Base-by-base conservation (phyloP, 1,140 invertebrate species). In the Caenorhabditis inopinata region DNA sequence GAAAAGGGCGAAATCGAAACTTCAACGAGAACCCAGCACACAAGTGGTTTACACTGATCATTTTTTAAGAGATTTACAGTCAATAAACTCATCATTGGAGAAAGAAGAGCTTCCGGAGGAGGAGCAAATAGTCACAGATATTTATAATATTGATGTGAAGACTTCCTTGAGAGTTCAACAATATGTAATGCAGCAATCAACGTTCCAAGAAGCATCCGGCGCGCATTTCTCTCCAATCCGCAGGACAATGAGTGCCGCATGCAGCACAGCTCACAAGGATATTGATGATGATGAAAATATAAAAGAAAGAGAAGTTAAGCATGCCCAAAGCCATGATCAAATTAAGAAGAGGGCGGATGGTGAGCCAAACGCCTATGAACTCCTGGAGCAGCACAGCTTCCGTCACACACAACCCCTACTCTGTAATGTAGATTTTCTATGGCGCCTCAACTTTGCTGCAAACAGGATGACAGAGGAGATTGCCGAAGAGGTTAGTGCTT, bases 391-490 rank as follows among this genome's bases (percentile, higher is more conserved):
- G 25, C 75, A 81, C 35, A 82, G 80, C 45, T 83, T 73, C 62
- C 84, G 46, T 35, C 62, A 74, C 18, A 76, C 81, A 42, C 51
- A 74, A 77, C 48, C 75, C 9, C 80, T 81, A 18, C 68, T 83
- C 11, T 77, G 73, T 49, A 83, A 83, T 58, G 73, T 83, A 14
- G 82, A 83, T 58, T 83, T 83, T 62, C 79, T 83, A 16, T 80
- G 79, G 45, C 75, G 76, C 27, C 76, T 83, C 53, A 83, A 83
- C 29, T 83, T 83, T 48, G 75, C 77, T 5, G 82, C 82, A 18
- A 68, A 83, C 46, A 38, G 82, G 53, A 46, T 83, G 27, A 83
- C 82, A 9, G 82, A 83, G 42, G 74, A 83, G 16, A 82, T 83
- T 48, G 82, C 82, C 12, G 82, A 83, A 49, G 53, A 75, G 32